Percentiles rank a stretch among this genome's conserved stretches.
phyloP scores from a whole-genome alignment of 92 coral and sea anemone species.

The Porites cylindrica region DNA sequence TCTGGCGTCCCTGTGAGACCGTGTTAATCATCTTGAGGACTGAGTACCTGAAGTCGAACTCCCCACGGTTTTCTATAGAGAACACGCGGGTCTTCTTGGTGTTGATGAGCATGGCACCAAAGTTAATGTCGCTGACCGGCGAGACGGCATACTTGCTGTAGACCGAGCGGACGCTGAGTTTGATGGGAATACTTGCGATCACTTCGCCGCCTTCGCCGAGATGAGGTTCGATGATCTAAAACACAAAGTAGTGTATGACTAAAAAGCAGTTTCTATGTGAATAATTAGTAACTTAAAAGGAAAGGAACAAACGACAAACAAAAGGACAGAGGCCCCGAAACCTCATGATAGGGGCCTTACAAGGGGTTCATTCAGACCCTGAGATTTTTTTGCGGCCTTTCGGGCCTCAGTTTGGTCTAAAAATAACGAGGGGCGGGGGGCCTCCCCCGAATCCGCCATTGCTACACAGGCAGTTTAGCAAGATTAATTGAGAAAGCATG shows the following conservation, averaged over 20 bases:
- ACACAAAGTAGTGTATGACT: not conserved
- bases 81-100: slow-evolving; percentile 89
- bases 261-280: not conserved
- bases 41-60: slow-evolving; percentile 98
- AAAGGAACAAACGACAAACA: too few species aligned
- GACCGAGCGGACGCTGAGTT: slow-evolving; percentile 97
- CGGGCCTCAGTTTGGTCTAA: too few species aligned
- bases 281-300: too few species aligned
- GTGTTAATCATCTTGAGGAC: slow-evolving; percentile 97
- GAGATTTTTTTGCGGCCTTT: too few species aligned
- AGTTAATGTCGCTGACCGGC: slow-evolving; percentile 96
- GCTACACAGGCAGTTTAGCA: too few species aligned
- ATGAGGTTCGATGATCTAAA: slow-evolving; percentile 96
- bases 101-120: slow-evolving; percentile 96
- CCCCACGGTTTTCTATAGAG: slow-evolving; percentile 95
- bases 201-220: slow-evolving; percentile 93
- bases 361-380: not conserved
- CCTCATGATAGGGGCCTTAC: not conserved
- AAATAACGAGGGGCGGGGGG: too few species aligned
- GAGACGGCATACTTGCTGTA: slow-evolving; percentile 92
- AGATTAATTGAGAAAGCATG: too few species aligned
- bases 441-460: too few species aligned
- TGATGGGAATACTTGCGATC: slow-evolving; percentile 99
- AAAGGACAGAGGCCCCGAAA: too few species aligned
- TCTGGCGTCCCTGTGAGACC: slow-evolving; percentile 94